Evolutionary conservation across 2,888 invertebrate species (phyloP).

Genomic region (Tethea ocularis): DNA sequence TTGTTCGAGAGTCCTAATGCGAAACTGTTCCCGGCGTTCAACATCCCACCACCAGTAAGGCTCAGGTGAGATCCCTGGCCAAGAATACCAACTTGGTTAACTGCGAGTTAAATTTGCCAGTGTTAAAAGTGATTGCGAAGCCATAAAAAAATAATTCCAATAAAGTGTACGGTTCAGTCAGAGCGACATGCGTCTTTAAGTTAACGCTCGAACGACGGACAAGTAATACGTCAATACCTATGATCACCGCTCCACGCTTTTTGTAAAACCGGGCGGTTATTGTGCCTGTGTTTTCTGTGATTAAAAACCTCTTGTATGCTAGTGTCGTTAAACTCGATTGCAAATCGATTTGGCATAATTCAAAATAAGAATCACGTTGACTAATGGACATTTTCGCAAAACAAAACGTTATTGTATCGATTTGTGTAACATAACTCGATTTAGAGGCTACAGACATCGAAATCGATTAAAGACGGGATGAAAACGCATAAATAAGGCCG

Average conservation of each 20-base stretch:
- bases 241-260: conserved; percentile 34
- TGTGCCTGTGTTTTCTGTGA: conserved; percentile 3
- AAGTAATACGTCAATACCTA: conserved; percentile 65
- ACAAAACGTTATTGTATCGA: not conserved
- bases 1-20: conserved; percentile 89
- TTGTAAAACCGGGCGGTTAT: not conserved
- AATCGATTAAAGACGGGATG: not conserved
- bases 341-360: not conserved
- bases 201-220: conserved; percentile 54
- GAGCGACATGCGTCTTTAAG: conserved; percentile 46
- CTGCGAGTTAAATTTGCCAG: conserved; percentile 53
- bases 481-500: conserved; percentile 13
- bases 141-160: conserved; percentile 56
- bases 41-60: conserved; percentile 88
- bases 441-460: not conserved
- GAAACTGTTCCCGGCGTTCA: conserved; percentile 87
- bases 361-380: not conserved
- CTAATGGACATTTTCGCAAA: not conserved
- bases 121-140: conserved; percentile 44
- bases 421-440: not conserved
- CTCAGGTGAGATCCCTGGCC: conserved; percentile 70
- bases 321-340: not conserved
- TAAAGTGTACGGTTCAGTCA: conserved; percentile 49
- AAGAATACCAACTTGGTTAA: conserved; percentile 24
- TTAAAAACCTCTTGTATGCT: not conserved